Conservation (phyloP, 1,140 invertebrate genomes). For the Phymastichus coffea region DNA sequence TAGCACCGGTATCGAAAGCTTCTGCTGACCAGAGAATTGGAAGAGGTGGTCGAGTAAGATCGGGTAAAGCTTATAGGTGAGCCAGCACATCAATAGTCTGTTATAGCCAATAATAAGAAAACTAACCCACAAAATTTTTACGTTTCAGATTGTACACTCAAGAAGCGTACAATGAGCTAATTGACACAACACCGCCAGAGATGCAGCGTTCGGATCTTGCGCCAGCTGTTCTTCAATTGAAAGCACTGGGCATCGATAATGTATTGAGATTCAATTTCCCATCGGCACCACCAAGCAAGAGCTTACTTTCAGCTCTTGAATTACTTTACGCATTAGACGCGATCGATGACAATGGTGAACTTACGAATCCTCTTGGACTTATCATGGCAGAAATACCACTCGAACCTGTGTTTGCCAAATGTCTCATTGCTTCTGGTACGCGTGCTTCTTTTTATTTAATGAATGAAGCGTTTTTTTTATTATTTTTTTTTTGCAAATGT, state of each 20-base stretch:
- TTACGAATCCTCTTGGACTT: constrained; percentile 80
- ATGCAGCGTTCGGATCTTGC: constrained; percentile 90
- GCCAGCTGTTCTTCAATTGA: constrained; percentile 84
- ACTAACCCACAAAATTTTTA: too few species aligned
- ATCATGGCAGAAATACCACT: constrained; percentile 93
- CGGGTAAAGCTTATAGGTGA: constrained; percentile 81
- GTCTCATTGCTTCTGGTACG: constrained; percentile 77
- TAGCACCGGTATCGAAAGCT: constrained; percentile 84
- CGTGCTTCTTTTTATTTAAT: constrained; percentile 25
- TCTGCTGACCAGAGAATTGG: constrained; percentile 91
- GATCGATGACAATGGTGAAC: constrained; percentile 75
- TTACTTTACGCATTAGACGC: constrained; percentile 84
- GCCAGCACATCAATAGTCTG: too few species aligned
- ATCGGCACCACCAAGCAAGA: constrained; percentile 84
- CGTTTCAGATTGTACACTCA: constrained; percentile 73
- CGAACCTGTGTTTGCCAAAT: constrained; percentile 83
- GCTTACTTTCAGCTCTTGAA: constrained; percentile 84
- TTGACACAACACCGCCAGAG: constrained; percentile 79
- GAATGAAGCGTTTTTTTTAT: too few species aligned
- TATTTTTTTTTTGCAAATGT: too few species aligned
- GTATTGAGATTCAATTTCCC: constrained; percentile 82
- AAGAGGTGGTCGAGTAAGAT: constrained; percentile 79
- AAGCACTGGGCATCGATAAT: constrained; percentile 94
- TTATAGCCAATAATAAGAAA: too few species aligned
- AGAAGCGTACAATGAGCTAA: constrained; percentile 71